Conservation (phyloP, 1,140 invertebrate species). For the Caenorhabditis tropicalis region DNA sequence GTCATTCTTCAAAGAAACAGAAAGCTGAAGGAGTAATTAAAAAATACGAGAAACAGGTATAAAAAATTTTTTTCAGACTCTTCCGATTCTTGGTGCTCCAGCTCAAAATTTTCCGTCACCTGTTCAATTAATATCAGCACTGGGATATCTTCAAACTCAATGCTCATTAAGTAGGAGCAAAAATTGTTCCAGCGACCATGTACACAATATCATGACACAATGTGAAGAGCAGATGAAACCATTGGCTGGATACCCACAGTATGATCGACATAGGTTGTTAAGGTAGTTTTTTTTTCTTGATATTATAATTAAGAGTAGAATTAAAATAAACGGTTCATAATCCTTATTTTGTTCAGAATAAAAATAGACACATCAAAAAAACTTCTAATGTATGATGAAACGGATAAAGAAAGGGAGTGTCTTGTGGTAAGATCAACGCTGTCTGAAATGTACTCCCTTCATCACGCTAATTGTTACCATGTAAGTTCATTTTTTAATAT, state of each 20-base stretch:
- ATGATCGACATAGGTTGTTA: constrained; percentile 49
- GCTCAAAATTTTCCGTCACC: constrained; percentile 3
- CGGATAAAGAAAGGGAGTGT: constrained; percentile 51
- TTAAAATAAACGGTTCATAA: too few relatives aligned
- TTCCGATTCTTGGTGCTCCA: not conserved
- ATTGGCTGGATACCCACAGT: constrained; percentile 26
- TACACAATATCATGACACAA: constrained; percentile 46
- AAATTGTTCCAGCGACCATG: constrained; percentile 54
- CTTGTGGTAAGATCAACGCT: constrained; percentile 49
- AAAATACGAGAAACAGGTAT: not conserved
- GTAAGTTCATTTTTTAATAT: constrained; percentile 33
- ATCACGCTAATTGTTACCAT: constrained; percentile 53
- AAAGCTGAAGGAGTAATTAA: constrained; percentile 43
- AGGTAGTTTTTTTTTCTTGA: too few relatives aligned
- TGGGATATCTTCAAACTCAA: constrained; percentile 47
- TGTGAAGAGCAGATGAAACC: constrained; percentile 53
- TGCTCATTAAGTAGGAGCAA: constrained; percentile 42
- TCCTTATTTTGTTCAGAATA: constrained; percentile 35
- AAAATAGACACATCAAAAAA: constrained; percentile 55
- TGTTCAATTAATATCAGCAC: not conserved
- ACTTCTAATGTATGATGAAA: constrained; percentile 46
- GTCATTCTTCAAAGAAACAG: constrained; percentile 27
- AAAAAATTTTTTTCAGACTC: not conserved
- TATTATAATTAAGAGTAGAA: too few relatives aligned
- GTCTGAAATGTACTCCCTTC: constrained; percentile 49